Base-by-base conservation (phyloP, 2,888 invertebrate genomes). In the Mechanitis messenoides region DNA sequence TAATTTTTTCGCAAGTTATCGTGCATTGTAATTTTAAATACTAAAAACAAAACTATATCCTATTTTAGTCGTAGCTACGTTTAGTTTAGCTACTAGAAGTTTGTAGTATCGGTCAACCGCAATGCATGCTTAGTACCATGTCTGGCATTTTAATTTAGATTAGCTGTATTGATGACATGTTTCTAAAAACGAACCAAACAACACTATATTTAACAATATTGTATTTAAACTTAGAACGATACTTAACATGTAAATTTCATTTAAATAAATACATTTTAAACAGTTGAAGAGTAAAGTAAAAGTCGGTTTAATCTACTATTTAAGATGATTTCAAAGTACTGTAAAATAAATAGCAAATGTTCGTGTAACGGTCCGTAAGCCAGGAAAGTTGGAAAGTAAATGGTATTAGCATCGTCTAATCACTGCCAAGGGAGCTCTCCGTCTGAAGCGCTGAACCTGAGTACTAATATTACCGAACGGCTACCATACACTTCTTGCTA, bases 371-470 rank as follows among this genome's bases (percentile, higher is more conserved):
- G 84, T 81, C 80, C 83, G 84, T 81, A 83, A 85, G 83, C 81
- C 83, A 83, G 83, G 81, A 79, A 88, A 86, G 86, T 86, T 84
- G 79, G 83, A 86, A 87, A 87, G 87, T 88, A 87, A 88, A 88
- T 85, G 88, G 84, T 87, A 90, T 89, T 88, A 88, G 86, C 86
- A 85, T 84, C 83, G 85, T 83, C 83, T 89, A 89, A 90, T 90
- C 87, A 87, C 89, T 84, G 80, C 79, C 89, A 77, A 74, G 89
- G 89, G 88, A 88, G 86, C 85, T 74, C 74, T 88, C 63, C 68
- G 69, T 72, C 73, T 71, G 59, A 56, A 59, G 55, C 45, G 56
- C 50, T 54, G 59, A 62, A 57, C 58, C 63, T 53, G 62, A 66
- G 58, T 58, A 60, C 59, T 62, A 63, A 53, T 61, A 58, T 59